Evolutionary conservation across 37 sponge, comb jelly and placozoan species (phyloP).

Genomic region (Spongilla lacustris): DNA sequence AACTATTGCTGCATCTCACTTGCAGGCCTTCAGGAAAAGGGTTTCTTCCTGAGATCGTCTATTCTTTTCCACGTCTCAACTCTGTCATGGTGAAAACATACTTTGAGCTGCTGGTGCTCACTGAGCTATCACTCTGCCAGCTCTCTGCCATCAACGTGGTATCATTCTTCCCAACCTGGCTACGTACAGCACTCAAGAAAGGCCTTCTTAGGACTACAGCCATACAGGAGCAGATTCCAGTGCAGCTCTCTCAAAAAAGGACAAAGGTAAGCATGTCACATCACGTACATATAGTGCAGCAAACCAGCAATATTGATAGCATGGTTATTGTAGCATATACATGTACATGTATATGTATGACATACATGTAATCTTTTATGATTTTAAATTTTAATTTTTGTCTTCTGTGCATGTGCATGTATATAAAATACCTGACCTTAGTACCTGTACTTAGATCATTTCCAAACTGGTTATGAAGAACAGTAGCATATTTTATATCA

Average conservation of each 20-base stretch:
- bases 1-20: background rate
- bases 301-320: background rate
- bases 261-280: conserved; percentile 12
- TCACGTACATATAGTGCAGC: background rate
- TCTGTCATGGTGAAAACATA: conserved; percentile 42
- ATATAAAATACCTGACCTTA: too few species aligned
- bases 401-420: too few species aligned
- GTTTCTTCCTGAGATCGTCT: conserved; percentile 19
- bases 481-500: too few species aligned
- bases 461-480: too few species aligned
- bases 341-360: too few species aligned
- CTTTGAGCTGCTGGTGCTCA: too few species aligned
- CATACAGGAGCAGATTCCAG: conserved; percentile 14
- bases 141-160: conserved; percentile 9
- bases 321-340: too few species aligned
- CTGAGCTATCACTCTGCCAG: conserved; percentile 19
- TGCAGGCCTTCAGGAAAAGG: conserved; percentile 3
- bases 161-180: conserved; percentile 49
- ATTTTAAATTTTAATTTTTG: too few species aligned
- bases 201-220: conserved; percentile 8
- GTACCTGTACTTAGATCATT: too few species aligned
- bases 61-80: conserved; percentile 35
- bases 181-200: conserved; percentile 39
- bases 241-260: conserved; percentile 50
- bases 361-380: too few species aligned